Evolutionary conservation across 2,113 vertebrate genomes (phyloP), one percentile per base, ranked within the genome.

Genomic region (Proteles cristata): DNA sequence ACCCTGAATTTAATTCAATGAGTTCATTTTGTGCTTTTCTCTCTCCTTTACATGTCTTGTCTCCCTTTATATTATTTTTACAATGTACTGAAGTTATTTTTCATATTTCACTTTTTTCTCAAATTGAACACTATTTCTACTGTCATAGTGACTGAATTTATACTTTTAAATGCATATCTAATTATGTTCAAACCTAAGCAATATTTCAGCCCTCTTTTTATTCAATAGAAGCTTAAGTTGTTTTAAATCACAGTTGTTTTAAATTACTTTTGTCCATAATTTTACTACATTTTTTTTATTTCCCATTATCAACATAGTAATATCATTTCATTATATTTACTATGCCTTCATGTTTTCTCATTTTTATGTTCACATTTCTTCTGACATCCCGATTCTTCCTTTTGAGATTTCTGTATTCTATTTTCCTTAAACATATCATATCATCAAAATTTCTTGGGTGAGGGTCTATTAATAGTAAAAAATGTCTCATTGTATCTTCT

Each of bases 1-100:
- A 21, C 58, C 58, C 21, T 95, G n/a, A 5, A 45, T 77, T 93
- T 82, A 81, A 97, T 93, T 95, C 28, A 55, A 45, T 69, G 50
- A 90, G 48, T 77, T 76, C 21, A 69, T 81, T 66, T 48, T 74
- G 16, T 66, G 7, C 12, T 74, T 58, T 85, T 79, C 15, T 88
- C 80, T 79, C 69, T 91, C 58, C 19, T 50, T 95, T 76, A 15
- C 33, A 50, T 26, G 23, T 43, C 69, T 82, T 63, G 65, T 83
- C 73, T 95, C 26, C 26, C 26, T 87, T 63, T 45, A 58, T 86
- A 53, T 15, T 23, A 53, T 33, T 76, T 88, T 81, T 91, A 10
- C 2, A 77, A 76, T 63, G 68, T 16, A 58, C 21, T 35, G 1
- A 48, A 82, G 7, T 50, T 9, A 81, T 50, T 45, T 61, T 82